Conservation (phyloP, 2,113 vertebrate species). For the Hippoglossus stenolepis region DNA sequence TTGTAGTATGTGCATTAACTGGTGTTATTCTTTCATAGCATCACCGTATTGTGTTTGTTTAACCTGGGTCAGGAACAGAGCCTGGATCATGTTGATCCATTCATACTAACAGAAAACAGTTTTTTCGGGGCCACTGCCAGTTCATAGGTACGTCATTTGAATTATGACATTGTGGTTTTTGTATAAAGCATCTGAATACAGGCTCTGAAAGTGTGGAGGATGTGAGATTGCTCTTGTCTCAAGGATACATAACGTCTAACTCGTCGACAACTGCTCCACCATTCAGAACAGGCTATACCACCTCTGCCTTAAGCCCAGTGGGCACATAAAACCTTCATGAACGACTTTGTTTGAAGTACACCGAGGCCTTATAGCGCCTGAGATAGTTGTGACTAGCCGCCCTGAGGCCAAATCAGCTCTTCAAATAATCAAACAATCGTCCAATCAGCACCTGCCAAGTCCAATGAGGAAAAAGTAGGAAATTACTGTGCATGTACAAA, state of each 20-base stretch:
- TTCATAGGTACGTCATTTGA: no score
- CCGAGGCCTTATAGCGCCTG: neutral
- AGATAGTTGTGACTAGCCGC: neutral
- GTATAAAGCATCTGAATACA: no score
- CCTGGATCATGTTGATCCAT: neutral
- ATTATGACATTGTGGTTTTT: no score
- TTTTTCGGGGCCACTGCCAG: neutral
- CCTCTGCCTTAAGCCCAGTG: neutral
- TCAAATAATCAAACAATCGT: neutral
- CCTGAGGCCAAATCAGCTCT: neutral
- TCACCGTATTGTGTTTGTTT: neutral
- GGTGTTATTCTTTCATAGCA: neutral
- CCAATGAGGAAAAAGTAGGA: neutral
- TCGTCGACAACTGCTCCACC: neutral
- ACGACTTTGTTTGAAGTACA: neutral
- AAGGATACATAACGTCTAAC: neutral
- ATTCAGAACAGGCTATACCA: neutral
- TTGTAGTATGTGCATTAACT: neutral
- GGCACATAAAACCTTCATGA: neutral
- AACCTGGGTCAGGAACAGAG: neutral
- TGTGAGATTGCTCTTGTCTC: neutral
- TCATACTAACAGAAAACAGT: neutral
- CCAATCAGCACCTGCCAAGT: neutral
- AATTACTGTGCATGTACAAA: neutral
- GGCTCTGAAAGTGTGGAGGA: neutral